Evolutionary conservation across 2,888 invertebrate species (phyloP), one percentile per base, ranked within the genome.

Genomic region (Petrolisthes manimaculis): DNA sequence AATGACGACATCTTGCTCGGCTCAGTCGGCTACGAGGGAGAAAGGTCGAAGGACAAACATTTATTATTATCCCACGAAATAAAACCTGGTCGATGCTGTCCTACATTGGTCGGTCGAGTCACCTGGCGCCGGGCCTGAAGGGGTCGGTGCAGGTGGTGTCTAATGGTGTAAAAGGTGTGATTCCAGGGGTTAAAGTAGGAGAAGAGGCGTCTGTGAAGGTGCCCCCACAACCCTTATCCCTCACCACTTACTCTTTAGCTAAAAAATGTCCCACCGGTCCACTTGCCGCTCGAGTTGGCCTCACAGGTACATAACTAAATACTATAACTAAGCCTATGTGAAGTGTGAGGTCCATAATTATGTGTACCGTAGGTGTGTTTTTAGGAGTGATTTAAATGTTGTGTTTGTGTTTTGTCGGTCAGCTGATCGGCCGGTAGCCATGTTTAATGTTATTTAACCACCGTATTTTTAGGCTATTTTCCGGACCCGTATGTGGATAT

Each of bases 101-200:
- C 54, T 89, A 89, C 24, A 83, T 89, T 18, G 82, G 89, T 67
- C 75, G 86, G n/a, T 86, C 86, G 0, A 37, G 85, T 78, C 86
- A 89, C 51, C 78, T 89, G 53, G 77, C 89, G 51, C 85, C 89
- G 37, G 71, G 85, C 51, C 85, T 89, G 9, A 89, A 89, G 56
- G 85, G 85, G n/a, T 71, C 86, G 21, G 55, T 53, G 37, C 89
- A 89, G 79, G 83, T 83, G 6, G 89, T 89, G 77, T 83, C 89
- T 18, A 82, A 75, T 77, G 89, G 89, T 4, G 12, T 86, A 69
- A 89, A 80, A 61, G 83, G 69, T 54, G 56, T 78, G n/a, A 53
- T 78, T 5, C 89, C 89, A 55, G 89, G 78, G 75, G 89, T 83
- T 78, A 53, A 55, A 51, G 14, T 78, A 51, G 21, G 6, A 8